Percentiles rank a stretch among this genome's conserved stretches.
Conservation (phyloP, 2,888 invertebrate genomes). For the Gryllus longicercus region DNA sequence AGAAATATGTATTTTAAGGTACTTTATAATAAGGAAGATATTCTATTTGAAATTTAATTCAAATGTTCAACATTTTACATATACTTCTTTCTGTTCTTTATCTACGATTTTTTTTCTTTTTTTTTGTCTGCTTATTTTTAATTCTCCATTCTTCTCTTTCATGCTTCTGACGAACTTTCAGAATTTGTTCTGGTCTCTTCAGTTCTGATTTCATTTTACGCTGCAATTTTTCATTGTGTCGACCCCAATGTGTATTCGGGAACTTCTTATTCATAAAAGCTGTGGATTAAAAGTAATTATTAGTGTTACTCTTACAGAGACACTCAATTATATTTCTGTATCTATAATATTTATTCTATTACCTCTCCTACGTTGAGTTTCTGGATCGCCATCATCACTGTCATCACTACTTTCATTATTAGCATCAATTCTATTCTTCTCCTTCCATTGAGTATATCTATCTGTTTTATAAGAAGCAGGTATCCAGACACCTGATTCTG, state of each 20-base stretch:
- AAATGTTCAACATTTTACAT: too few species aligned
- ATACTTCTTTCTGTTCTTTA: too few species aligned
- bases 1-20: too few species aligned
- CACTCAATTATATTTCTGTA: neutral
- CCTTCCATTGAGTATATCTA: conserved; percentile 82
- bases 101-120: neutral
- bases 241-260: conserved; percentile 70
- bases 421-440: conserved; percentile 61
- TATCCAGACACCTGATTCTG: conserved; percentile 93
- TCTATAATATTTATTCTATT: conserved; percentile 11
- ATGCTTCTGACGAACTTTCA: conserved; percentile 65
- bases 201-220: conserved; percentile 57
- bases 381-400: conserved; percentile 49
- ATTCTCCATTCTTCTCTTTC: conserved; percentile 48
- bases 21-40: too few species aligned
- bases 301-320: neutral
- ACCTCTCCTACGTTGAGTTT: conserved; percentile 36
- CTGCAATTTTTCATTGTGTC: conserved; percentile 70
- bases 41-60: too few species aligned
- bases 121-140: neutral
- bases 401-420: conserved; percentile 47
- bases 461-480: conserved; percentile 92
- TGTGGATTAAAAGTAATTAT: conserved; percentile 21
- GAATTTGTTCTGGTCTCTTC: conserved; percentile 70
- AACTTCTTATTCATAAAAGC: conserved; percentile 26